A percentile compares a stretch with the other conserved stretches of the same genome.
Conservation (phyloP, 2,113 vertebrate genomes). For the Catharus bicknelli region DNA sequence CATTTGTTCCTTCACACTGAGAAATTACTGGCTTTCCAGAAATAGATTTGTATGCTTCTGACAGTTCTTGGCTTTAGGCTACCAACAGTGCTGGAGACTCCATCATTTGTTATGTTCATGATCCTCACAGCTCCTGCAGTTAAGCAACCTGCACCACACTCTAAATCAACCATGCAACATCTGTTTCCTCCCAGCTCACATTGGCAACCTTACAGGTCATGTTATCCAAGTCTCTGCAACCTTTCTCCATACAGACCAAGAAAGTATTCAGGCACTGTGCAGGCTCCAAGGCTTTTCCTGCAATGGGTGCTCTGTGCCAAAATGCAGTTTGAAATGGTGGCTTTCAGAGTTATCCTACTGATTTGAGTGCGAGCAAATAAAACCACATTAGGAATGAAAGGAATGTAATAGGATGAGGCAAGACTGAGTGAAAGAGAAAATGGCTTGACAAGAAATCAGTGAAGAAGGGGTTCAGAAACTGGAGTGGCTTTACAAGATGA, state of each 20-base stretch:
- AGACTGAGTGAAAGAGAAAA: neutral
- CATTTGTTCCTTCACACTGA: neutral
- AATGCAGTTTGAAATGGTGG: neutral
- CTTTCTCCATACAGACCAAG: neutral
- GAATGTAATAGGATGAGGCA: neutral
- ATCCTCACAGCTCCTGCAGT: neutral
- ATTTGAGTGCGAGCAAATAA: neutral
- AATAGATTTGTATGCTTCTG: neutral
- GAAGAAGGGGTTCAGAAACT: neutral
- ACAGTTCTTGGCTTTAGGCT: neutral
- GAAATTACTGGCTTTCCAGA: neutral
- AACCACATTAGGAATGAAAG: neutral
- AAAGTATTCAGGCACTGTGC: neutral
- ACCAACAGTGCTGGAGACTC: neutral
- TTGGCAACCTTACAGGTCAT: neutral
- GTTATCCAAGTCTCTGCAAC: neutral
- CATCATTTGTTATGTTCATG: neutral
- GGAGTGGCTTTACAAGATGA: neutral
- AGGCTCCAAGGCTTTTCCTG: neutral
- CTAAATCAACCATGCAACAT: neutral
- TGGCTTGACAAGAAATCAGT: neutral
- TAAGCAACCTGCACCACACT: neutral
- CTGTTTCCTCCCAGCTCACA: neutral
- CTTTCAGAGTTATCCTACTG: neutral
- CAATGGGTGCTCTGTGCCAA: neutral